Conservation (phyloP, 1,140 invertebrate genomes). For the Araneus ventricosus region DNA sequence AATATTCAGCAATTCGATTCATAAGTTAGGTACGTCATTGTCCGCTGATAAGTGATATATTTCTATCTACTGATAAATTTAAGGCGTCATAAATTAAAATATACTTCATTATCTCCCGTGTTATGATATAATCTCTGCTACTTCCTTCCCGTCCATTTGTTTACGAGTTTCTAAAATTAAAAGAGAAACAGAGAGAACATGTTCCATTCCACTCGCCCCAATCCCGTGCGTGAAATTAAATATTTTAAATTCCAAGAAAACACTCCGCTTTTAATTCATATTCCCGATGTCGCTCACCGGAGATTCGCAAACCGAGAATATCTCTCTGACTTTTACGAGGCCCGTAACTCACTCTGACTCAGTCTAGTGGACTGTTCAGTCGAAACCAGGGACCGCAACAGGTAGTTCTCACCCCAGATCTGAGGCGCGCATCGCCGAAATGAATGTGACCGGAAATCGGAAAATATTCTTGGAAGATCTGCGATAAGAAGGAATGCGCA, state of each 20-base stretch:
- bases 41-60: too few species aligned
- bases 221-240: neutral
- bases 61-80: too few species aligned
- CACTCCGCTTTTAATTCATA: neutral
- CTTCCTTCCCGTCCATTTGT: too few species aligned
- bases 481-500: constrained; percentile 18
- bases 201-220: too few species aligned
- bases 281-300: neutral
- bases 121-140: too few species aligned
- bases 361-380: neutral
- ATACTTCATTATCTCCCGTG: too few species aligned
- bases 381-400: neutral
- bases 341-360: neutral
- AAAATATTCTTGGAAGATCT: constrained; percentile 37
- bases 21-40: too few species aligned
- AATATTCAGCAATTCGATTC: too few species aligned
- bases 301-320: neutral
- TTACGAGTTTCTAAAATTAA: too few species aligned
- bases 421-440: neutral
- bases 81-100: too few species aligned
- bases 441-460: constrained; percentile 31
- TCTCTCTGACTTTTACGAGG: neutral
- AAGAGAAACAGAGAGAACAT: too few species aligned
- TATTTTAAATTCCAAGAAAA: neutral
- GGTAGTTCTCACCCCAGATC: constrained; percentile 4